Conservation (phyloP, 2,113 vertebrate species). For the Clinocottus analis region DNA sequence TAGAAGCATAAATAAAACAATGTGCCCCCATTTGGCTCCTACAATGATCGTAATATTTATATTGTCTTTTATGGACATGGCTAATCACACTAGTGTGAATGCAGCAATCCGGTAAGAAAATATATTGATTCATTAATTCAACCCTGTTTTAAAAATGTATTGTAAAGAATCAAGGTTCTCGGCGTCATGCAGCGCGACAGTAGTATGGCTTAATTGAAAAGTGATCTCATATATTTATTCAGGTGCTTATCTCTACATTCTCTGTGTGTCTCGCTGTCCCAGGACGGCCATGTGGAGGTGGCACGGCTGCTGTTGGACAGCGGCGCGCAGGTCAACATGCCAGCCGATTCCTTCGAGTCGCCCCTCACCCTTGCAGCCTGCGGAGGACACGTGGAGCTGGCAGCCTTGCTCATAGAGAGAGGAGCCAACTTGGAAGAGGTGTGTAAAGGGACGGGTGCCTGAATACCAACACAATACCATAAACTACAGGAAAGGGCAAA, state of each 20-base stretch:
- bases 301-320: conserved; percentile 98
- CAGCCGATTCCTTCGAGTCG: conserved; percentile 98
- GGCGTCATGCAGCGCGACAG: background rate
- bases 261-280: conserved; percentile 81
- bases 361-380: conserved; percentile 97
- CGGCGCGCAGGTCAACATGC: conserved; percentile 99
- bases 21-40: too few species aligned
- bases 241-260: conserved; percentile 77
- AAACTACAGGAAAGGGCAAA: background rate
- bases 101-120: background rate
- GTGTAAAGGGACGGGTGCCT: background rate
- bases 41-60: background rate
- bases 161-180: background rate
- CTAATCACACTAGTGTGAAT: background rate
- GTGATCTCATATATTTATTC: conserved; percentile 42
- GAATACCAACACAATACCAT: conserved; percentile 5
- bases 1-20: too few species aligned
- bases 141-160: background rate
- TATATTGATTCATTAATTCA: background rate
- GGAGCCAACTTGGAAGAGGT: conserved; percentile 98
- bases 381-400: conserved; percentile 96
- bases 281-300: conserved; percentile 99
- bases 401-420: conserved; percentile 95
- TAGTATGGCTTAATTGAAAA: background rate
- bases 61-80: background rate